Evolutionary conservation across 1,140 invertebrate genomes (phyloP), one percentile per base, ranked within the genome.

Genomic region (Fopius arisanus): DNA sequence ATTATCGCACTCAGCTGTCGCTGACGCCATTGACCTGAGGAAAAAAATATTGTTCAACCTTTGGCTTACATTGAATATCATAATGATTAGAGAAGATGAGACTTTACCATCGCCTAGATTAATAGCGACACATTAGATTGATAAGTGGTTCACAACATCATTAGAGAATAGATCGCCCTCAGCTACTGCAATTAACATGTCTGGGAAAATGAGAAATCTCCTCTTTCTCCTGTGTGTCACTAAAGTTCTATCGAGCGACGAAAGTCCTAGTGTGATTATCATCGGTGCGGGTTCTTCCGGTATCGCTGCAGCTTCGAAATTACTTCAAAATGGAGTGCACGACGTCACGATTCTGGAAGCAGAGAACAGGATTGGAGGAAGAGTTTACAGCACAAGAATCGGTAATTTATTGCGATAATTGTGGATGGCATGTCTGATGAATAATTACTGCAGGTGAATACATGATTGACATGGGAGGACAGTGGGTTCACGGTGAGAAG

Each of bases 401-500:
- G 91, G 88, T 83, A 68, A 62, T 28, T 14, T 5, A 29, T 67
- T 14, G 14, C 1, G 5, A n/a, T 48, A 48, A 3, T 48, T 14
- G 9, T 37, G 2, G 33, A 37, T 37, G 9, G 9, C 9, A 10
- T 37, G 9, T 10, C 9, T 37, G 9, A 37, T 37, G 43, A 48
- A 48, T 48, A 5, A 19, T 16, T 71, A 79, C 82, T 79, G 29
- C 41, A 86, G 88, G 83, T 1, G 89, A 91, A 3, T 89, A 89
- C 75, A 83, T 90, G 21, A 85, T 96, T 7, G 96, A 97, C 83
- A 75, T 96, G n/a, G 96, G 96, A 5, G 95, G 94, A 23, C 94
- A 96, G 79, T 95, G 93, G 93, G 90, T 96, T 77, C 95, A 97
- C 79, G 95, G 96, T 12, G 91, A 96, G 82, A 86, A 91, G 74